A percentile compares a stretch with the other conserved stretches of the same genome.
These are phyloP conservation scores for Istiophorus platypterus DNA, from an alignment of 2,113 vertebrate genomes.

Conservation along the genomic window DNA sequence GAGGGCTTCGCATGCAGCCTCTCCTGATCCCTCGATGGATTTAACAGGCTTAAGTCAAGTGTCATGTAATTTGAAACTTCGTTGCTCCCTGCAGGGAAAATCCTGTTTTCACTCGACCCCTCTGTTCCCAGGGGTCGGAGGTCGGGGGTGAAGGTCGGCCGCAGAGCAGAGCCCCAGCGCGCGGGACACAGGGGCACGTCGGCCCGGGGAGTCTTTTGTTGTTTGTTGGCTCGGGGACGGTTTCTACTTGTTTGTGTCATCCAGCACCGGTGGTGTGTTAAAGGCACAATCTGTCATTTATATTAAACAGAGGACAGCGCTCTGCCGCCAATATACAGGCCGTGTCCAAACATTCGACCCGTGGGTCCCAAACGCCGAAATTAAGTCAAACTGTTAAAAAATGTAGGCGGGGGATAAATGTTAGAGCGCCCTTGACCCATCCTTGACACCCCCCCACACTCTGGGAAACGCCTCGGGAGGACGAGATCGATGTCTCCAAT, in stretches of 20 bases:
- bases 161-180: neutral
- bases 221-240: neutral
- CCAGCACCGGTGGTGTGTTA: neutral
- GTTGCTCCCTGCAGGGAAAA: slow-evolving; percentile 48
- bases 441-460: too few species aligned
- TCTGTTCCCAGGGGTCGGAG: slow-evolving; percentile 15
- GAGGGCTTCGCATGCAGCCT: slow-evolving; percentile 31
- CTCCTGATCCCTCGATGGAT: slow-evolving; percentile 52
- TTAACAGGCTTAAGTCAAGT: slow-evolving; percentile 65
- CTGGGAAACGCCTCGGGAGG: too few species aligned
- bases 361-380: neutral
- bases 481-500: too few species aligned
- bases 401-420: too few species aligned
- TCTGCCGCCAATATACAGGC: neutral
- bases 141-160: slow-evolving; percentile 30
- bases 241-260: neutral
- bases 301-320: too few species aligned
- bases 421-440: too few species aligned
- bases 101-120: slow-evolving; percentile 36
- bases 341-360: neutral
- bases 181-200: too few species aligned
- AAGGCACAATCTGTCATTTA: neutral
- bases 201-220: too few species aligned
- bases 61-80: slow-evolving; percentile 58
- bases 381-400: too few species aligned